Evolutionary conservation across 2,113 vertebrate genomes (phyloP).

Genomic region (Menidia beryllina): DNA sequence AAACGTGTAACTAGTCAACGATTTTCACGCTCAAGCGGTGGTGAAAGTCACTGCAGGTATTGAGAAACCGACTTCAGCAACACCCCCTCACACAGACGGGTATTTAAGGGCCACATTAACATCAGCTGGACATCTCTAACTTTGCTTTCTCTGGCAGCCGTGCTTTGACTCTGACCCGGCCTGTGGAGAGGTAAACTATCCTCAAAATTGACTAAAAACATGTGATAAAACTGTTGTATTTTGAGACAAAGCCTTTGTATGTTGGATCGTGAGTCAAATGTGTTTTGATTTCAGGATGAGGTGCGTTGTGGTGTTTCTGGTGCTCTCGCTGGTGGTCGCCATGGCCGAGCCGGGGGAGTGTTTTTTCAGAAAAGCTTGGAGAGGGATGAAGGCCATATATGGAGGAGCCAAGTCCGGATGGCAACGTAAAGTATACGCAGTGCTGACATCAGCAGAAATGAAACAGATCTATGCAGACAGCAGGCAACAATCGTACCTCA

Average conservation of each 20-base stretch:
- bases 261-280: neutral
- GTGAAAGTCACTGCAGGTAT: neutral
- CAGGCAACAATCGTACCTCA: neutral
- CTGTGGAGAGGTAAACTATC: conserved; percentile 11
- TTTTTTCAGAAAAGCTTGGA: rapidly evolving
- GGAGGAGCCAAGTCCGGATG: neutral
- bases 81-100: neutral
- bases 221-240: neutral
- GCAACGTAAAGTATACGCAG: conserved; percentile 20
- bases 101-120: neutral
- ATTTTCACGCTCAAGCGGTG: neutral
- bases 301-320: conserved; percentile 33
- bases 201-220: too few relatives aligned
- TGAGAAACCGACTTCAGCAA: neutral
- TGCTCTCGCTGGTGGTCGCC: conserved; percentile 48
- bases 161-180: neutral
- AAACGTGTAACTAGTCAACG: neutral
- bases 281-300: conserved; percentile 48
- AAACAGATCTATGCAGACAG: neutral
- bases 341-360: conserved; percentile 56
- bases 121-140: neutral
- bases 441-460: neutral
- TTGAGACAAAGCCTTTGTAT: neutral
- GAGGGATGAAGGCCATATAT: rapidly evolving
- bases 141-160: neutral